Evolutionary conservation across 2,888 invertebrate genomes (phyloP).

Genomic region (Pristionchus fissidentatus): DNA sequence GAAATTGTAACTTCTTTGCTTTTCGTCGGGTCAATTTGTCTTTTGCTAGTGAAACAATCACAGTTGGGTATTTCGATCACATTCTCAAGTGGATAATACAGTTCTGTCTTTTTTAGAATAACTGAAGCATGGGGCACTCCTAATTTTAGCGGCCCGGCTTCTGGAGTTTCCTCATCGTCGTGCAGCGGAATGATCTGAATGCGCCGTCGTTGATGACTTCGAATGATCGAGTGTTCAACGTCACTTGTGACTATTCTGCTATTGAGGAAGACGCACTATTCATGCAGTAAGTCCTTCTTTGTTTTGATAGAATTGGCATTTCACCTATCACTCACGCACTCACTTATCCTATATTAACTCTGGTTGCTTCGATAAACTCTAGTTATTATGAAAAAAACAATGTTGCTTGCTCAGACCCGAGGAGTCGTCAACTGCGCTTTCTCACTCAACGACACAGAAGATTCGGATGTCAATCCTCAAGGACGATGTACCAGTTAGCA

Average conservation of each 20-base stretch:
- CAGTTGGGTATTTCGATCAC: neutral
- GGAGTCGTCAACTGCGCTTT: neutral
- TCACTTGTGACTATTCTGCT: conserved; percentile 73
- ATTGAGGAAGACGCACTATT: conserved; percentile 46
- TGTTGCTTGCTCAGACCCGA: conserved; percentile 25
- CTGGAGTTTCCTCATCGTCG: conserved; percentile 72
- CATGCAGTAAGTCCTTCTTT: conserved; percentile 16
- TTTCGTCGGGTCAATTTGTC: neutral
- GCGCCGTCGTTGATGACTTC: conserved; percentile 71
- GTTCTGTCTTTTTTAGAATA: neutral
- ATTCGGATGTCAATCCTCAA: conserved; percentile 70
- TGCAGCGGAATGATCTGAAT: conserved; percentile 70
- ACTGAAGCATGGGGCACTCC: too few species aligned
- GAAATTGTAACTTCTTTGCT: too few species aligned
- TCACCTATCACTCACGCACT: too few species aligned
- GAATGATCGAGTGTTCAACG: conserved; percentile 72
- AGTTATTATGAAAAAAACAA: neutral
- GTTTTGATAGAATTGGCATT: neutral
- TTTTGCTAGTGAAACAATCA: neutral
- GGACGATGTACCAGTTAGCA: conserved; percentile 65
- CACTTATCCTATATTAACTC: neutral
- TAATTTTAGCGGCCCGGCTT: conserved; percentile 63
- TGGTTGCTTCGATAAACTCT: too few species aligned
- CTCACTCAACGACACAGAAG: conserved; percentile 51
- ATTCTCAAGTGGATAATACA: neutral